A percentile compares a stretch with the other conserved stretches of the same genome.
These are phyloP conservation scores for Hetaerina americana DNA, from an alignment of 1,140 invertebrate species.

Conservation along the genomic window DNA sequence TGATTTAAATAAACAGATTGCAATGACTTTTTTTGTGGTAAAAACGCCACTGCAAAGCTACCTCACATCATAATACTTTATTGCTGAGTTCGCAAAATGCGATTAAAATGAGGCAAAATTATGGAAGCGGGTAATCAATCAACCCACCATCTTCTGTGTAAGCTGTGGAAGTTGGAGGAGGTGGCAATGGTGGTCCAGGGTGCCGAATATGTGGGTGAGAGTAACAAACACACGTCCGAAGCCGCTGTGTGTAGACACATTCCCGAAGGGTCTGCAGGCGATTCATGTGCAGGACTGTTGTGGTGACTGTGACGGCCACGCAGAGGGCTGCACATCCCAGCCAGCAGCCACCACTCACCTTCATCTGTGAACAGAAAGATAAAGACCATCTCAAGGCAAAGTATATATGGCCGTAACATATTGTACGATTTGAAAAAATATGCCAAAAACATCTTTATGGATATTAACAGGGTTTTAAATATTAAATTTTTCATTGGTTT, in stretches of 20 bases:
- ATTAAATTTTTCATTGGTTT: too few relatives aligned
- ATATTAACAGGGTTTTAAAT: too few relatives aligned
- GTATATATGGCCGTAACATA: constrained; percentile 13
- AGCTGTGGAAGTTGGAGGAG: background rate
- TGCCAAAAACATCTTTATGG: too few relatives aligned
- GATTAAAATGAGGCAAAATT: too few relatives aligned
- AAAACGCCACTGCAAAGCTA: too few relatives aligned
- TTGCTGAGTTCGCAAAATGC: too few relatives aligned
- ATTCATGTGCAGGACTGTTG: constrained; percentile 87
- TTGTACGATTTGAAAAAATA: background rate
- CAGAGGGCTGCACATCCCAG: constrained; percentile 70
- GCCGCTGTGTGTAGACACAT: constrained; percentile 69
- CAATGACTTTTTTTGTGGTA: too few relatives aligned
- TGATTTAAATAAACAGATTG: too few relatives aligned
- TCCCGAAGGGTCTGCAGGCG: constrained; percentile 70
- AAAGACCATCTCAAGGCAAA: constrained; percentile 11
- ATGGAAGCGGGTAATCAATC: too few relatives aligned
- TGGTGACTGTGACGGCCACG: constrained; percentile 78
- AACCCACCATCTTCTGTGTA: background rate
- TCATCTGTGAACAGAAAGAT: constrained; percentile 48
- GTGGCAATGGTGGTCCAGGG: background rate
- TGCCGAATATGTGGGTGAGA: constrained; percentile 24
- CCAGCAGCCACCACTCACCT: constrained; percentile 70
- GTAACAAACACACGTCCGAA: constrained; percentile 62
- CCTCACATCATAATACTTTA: too few relatives aligned